phyloP scores from a whole-genome alignment of 2,888 invertebrate species.

The Polydrusus cervinus region DNA sequence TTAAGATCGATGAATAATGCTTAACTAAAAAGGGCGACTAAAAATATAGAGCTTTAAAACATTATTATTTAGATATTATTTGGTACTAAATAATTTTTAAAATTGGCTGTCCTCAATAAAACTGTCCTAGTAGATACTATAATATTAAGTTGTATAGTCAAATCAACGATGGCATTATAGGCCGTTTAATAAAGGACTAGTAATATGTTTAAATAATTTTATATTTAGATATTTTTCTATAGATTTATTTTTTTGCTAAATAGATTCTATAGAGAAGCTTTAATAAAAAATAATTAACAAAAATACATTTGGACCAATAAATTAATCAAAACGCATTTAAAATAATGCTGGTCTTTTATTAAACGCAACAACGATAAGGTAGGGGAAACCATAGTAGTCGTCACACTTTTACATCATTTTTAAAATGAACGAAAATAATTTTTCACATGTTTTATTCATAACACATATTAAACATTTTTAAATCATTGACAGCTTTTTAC shows the following conservation, averaged over 20 bases:
- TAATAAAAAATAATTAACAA: not conserved
- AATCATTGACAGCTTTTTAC: too few relatives aligned
- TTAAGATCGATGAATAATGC: not conserved
- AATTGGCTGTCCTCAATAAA: slow-evolving; percentile 42
- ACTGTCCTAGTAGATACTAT: slow-evolving; percentile 49
- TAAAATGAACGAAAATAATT: too few relatives aligned
- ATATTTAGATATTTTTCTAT: not conserved
- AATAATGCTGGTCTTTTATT: slow-evolving; percentile 31
- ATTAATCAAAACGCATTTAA: slow-evolving; percentile 11
- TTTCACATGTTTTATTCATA: too few relatives aligned
- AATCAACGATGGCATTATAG: slow-evolving; percentile 36
- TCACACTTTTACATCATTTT: too few relatives aligned
- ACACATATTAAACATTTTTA: too few relatives aligned
- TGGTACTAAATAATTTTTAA: slow-evolving; percentile 17
- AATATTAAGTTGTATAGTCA: slow-evolving; percentile 36
- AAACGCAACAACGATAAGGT: not conserved
- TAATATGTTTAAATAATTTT: slow-evolving; percentile 13
- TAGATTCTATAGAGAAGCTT: slow-evolving; percentile 5
- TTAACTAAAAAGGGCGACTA: not conserved
- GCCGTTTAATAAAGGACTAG: slow-evolving; percentile 32
- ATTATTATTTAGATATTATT: not conserved
- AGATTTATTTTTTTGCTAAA: not conserved
- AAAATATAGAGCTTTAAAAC: not conserved
- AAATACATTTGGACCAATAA: slow-evolving; percentile 16
- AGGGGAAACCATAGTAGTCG: too few relatives aligned